phyloP scores from a whole-genome alignment of 2,797 vertebrate species.

The Diplodus puntazzo region DNA sequence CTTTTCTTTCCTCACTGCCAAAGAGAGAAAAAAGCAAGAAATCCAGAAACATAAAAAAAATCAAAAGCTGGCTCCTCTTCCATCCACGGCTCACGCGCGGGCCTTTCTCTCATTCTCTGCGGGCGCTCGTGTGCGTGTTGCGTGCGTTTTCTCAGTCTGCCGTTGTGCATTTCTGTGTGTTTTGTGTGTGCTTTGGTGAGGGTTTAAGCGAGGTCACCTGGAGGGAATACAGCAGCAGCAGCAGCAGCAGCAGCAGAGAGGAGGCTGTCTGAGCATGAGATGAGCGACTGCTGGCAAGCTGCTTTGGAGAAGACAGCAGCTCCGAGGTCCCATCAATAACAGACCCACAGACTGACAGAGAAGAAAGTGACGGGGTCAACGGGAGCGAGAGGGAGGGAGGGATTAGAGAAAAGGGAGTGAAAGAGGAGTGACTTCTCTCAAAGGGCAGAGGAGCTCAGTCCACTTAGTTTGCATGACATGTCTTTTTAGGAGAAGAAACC shows the following conservation, averaged over 20 bases:
- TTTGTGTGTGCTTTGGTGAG: conserved; percentile 38
- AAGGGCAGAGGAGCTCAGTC: conserved; percentile 39
- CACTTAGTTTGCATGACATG: conserved; percentile 55
- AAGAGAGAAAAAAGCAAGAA: conserved; percentile 31
- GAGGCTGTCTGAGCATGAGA: conserved; percentile 63
- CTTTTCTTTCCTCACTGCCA: background rate
- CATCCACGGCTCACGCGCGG: conserved; percentile 42
- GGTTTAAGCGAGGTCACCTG: conserved; percentile 66
- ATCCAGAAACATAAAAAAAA: conserved; percentile 16
- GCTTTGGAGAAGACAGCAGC: conserved; percentile 64
- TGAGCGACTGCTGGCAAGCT: conserved; percentile 63
- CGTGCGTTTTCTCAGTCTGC: conserved; percentile 15
- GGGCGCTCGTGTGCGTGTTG: conserved; percentile 4
- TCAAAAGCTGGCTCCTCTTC: conserved; percentile 54
- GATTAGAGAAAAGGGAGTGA: conserved; percentile 42
- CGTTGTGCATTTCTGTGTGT: conserved; percentile 54
- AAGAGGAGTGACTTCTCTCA: conserved; percentile 49
- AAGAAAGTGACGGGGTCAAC: conserved; percentile 64
- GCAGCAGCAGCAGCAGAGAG: conserved; percentile 36
- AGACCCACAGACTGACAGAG: conserved; percentile 54
- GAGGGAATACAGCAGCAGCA: conserved; percentile 55
- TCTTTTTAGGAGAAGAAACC: conserved; percentile 43
- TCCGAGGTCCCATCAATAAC: conserved; percentile 71
- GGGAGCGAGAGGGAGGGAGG: conserved; percentile 33
- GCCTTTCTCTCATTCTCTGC: conserved; percentile 54